Conservation (phyloP, 2,888 invertebrate species). For the Acanthococcus lagerstroemiae region DNA sequence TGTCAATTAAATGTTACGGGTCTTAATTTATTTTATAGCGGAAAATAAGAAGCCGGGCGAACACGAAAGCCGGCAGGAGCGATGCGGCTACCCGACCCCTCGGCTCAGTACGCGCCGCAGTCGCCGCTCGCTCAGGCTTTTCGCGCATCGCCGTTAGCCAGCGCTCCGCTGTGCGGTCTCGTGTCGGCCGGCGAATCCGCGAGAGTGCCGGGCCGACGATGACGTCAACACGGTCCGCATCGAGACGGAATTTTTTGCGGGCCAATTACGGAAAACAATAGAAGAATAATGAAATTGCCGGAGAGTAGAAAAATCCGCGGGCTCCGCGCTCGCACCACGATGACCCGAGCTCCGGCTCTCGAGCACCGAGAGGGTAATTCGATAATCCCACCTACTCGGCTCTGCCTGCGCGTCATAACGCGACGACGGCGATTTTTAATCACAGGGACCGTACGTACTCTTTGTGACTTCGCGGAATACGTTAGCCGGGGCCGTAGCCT, state of each 20-base stretch:
- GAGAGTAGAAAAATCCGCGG: too few relatives aligned
- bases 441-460: too few relatives aligned
- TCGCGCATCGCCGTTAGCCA: background rate
- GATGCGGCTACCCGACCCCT: too few relatives aligned
- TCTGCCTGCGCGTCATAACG: background rate
- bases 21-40: conserved; percentile 3
- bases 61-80: background rate
- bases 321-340: background rate
- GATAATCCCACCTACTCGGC: background rate
- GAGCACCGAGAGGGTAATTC: too few relatives aligned
- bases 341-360: too few relatives aligned
- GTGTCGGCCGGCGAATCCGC: too few relatives aligned
- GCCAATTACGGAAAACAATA: background rate
- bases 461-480: too few relatives aligned
- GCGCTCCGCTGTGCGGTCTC: too few relatives aligned
- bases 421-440: background rate
- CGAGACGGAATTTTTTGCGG: background rate
- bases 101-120: too few relatives aligned
- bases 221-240: background rate
- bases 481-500: too few relatives aligned
- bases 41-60: background rate
- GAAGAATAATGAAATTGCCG: background rate
- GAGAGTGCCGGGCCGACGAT: too few relatives aligned
- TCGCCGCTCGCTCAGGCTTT: too few relatives aligned
- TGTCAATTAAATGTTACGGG: conserved; percentile 20